Evolutionary conservation across 35 echinoderm and acorn worm species (phyloP), one percentile per base, ranked within the genome.

Genomic region (Ophioderma brevispina): DNA sequence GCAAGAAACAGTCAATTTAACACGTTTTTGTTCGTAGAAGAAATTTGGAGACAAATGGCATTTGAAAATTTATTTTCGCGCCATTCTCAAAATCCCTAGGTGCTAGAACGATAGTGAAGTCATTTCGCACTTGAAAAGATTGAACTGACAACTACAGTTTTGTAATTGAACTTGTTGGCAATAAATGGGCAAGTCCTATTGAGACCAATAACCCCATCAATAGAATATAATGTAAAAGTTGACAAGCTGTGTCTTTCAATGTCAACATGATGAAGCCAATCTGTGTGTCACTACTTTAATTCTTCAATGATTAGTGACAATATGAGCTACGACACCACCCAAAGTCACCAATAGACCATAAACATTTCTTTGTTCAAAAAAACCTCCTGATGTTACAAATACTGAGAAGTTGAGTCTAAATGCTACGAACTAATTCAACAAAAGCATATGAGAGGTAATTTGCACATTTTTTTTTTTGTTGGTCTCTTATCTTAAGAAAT

Each of bases 261-360:
- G n/a, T n/a, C n/a, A n/a, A n/a, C n/a, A n/a, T n/a, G 81, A 91
- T 91, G 75, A 23, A 85, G 89, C 89, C 89, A 85, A 91, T 91
- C 38, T 85, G 89, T 13, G 89, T 91, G 34, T 91, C 89, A 14
- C 81, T 85, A n/a, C n/a, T n/a, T n/a, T n/a, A n/a, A n/a, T 33
- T 91, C 81, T 40, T 91, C 75, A n/a, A 55, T 91, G 89, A 34
- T 91, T 91, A n/a, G 84, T 64, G 23, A 34, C 14, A 35, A 78
- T 1, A 31, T 76, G 32, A 17, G 39, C 32, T 35, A 52, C 40
- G 0, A 32, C 78, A 2, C 46, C 75, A 78, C 13, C n/a, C 1
- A 36, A 36, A 85, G 76, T 56, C 18, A 55, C 40, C 35, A 41
- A 41, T 52, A 70, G 33, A 40, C 77, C 25, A 33, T 0, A 55